These are phyloP conservation scores for Cepphus grylle DNA, from an alignment of 2,113 vertebrate genomes.

Conservation along the genomic window DNA sequence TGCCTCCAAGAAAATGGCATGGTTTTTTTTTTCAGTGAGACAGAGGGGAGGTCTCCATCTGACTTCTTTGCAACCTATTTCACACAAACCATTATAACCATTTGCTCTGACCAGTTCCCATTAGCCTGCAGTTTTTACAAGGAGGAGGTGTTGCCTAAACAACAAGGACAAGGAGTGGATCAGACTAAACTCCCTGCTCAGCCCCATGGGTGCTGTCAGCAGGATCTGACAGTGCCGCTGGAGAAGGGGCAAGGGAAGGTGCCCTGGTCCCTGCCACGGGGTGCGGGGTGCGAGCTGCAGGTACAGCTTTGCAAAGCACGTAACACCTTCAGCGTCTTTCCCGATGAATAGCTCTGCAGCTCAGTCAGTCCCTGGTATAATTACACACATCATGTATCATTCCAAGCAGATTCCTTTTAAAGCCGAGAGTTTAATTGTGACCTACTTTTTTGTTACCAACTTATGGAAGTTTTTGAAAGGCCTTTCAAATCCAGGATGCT, in stretches of 20 bases:
- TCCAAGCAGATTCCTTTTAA: neutral
- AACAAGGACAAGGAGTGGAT: neutral
- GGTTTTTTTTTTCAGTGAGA: neutral
- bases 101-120: neutral
- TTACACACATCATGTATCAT: neutral
- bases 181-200: neutral
- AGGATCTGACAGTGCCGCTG: neutral
- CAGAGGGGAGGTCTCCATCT: neutral
- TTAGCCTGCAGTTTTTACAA: neutral
- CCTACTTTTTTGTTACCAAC: neutral
- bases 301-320: neutral
- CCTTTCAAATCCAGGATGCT: neutral
- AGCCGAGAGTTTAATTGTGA: constrained; percentile 4
- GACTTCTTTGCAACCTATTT: neutral
- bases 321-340: neutral
- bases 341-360: neutral
- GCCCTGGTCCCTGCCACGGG: neutral
- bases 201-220: neutral
- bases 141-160: neutral
- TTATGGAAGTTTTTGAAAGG: constrained; percentile 19
- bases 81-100: neutral
- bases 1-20: neutral
- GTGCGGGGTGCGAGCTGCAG: neutral
- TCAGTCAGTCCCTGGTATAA: neutral
- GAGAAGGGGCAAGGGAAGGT: neutral